A percentile compares a stretch with the other conserved stretches of the same genome.
phyloP scores from a whole-genome alignment of 2,888 invertebrate genomes.

The Drosophila leonis region DNA sequence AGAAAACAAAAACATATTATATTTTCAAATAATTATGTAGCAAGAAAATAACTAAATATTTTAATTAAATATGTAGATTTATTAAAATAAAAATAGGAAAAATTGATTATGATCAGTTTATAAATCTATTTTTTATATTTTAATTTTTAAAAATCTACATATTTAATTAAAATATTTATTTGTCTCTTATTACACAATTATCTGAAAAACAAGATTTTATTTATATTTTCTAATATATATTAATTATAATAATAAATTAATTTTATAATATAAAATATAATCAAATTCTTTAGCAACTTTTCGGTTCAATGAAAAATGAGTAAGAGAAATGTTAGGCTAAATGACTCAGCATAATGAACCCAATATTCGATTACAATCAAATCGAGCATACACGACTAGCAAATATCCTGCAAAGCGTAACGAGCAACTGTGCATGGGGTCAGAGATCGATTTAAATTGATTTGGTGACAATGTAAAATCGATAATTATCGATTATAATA shows the following conservation, averaged over 20 bases:
- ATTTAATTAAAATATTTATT: not conserved
- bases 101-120: too few relatives aligned
- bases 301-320: slow-evolving; percentile 1
- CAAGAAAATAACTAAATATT: not conserved
- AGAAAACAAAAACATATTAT: too few relatives aligned
- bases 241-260: not conserved
- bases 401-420: not conserved
- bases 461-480: too few relatives aligned
- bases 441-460: too few relatives aligned
- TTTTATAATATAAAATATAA: not conserved
- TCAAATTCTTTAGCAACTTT: not conserved
- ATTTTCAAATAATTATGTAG: not conserved
- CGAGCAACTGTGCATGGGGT: too few relatives aligned
- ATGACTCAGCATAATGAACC: slow-evolving; percentile 3
- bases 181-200: too few relatives aligned
- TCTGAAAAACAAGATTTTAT: too few relatives aligned
- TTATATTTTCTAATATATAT: too few relatives aligned
- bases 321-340: not conserved
- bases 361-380: not conserved
- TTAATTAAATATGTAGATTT: not conserved
- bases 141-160: not conserved
- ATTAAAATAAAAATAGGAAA: too few relatives aligned
- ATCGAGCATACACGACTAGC: not conserved
- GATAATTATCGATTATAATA: not conserved
- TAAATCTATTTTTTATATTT: too few relatives aligned